Evolutionary conservation across 2,797 vertebrate genomes (phyloP), one percentile per base, ranked within the genome.

Genomic region (Tenualosa thibaudeaui): DNA sequence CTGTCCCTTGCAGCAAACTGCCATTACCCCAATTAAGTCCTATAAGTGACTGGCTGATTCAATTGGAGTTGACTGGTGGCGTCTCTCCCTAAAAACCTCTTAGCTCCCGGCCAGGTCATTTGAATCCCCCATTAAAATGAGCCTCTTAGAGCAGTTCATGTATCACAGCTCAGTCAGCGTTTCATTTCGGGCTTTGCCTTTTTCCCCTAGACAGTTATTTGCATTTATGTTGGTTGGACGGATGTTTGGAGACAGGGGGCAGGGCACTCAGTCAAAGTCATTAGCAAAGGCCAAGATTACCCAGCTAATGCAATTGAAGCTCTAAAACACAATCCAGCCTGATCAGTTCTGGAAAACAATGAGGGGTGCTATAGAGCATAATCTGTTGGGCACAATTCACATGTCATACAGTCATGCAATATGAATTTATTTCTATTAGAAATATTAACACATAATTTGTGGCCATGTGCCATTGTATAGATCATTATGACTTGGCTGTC

Each of bases 81-180:
- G 58, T 86, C 81, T 75, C 83, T 92, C 91, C 68, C 68, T 75
- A 19, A 75, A 75, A 92, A 92, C 90, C 90, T 90, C 90, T 87
- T 91, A 86, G 78, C 65, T 90, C 84, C 83, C 84, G 85, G 60
- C 84, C 49, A 86, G 65, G 71, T 43, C 85, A 83, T 87, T 86
- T 86, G 51, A 85, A 83, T 89, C 88, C 46, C 75, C 4, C 3
- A 19, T 89, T 86, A 91, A 75, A 46, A 86, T 81, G 84, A 86
- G 81, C 84, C 89, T 84, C 89, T 94, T 94, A 94, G 86, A 91
- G 84, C 90, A 91, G 89, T 85, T 89, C 68, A 92, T 94, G 85
- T 0, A 87, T 95, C 93, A 92, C 81, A 54, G 65, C 68, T 88
- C 84, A 89, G 87, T 82, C 68, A 86, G 89, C 90, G 87, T 81